A percentile compares a stretch with the other conserved stretches of the same genome.
Evolutionary conservation across 2,797 vertebrate species (phyloP).

Genomic region (Vireo griseus): DNA sequence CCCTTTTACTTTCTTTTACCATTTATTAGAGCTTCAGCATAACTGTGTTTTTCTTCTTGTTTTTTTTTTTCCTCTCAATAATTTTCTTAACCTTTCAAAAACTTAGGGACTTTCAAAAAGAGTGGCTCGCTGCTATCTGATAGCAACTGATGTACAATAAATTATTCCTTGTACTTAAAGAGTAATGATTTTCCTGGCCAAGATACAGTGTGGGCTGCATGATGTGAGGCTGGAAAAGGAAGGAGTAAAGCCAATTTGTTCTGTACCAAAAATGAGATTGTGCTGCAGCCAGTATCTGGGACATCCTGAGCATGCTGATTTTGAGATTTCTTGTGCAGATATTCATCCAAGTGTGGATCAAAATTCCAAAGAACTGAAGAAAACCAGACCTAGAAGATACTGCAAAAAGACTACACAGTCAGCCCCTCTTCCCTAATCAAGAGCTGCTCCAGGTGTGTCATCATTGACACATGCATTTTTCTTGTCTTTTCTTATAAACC

Average conservation of each 20-base stretch:
- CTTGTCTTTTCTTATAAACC: neutral
- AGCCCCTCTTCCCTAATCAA: neutral
- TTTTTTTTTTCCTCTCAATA: neutral
- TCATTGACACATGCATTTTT: neutral
- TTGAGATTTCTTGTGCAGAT: neutral
- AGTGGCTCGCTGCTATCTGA: neutral
- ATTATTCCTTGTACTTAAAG: neutral
- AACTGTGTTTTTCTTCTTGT: rapidly evolving
- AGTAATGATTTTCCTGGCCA: neutral
- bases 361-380: neutral
- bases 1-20: neutral
- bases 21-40: neutral
- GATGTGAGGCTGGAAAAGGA: neutral
- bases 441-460: neutral
- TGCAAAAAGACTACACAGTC: neutral
- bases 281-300: neutral
- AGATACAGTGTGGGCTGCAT: neutral
- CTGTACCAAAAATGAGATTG: neutral
- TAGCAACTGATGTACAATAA: neutral
- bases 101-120: neutral
- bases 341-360: neutral
- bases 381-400: neutral
- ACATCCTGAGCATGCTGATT: neutral
- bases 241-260: neutral
- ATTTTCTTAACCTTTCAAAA: neutral